Evolutionary conservation across 1,140 invertebrate species (phyloP), one percentile per base, ranked within the genome.

Genomic region (Metopolophium dirhodum): DNA sequence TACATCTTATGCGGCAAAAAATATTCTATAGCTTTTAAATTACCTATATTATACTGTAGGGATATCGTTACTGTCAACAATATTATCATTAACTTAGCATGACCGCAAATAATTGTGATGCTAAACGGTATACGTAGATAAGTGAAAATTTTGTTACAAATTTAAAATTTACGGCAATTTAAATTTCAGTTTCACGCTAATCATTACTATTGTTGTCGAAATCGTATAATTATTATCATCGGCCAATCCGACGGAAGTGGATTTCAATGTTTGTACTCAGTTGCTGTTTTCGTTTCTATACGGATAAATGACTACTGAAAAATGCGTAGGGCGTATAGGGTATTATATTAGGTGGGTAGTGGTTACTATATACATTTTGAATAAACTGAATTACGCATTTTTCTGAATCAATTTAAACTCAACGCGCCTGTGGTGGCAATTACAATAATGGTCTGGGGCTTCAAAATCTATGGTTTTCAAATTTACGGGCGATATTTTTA

Each of bases 361-460:
- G 2, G 2, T 23, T 54, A 54, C 18, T 54, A 54, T 4, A 47
- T 30, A 30, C 11, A 86, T 47, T 30, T 47, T 47, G 85, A 87
- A 87, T 87, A 87, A 87, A 41, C 83, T 2, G 41, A 85, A 85
- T 85, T 14, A 22, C 9, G 41, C 37, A 87, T 89, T 54, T 89
- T 51, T 35, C 49, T 23, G 49, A 51, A 89, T 37, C 87, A 37
- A 26, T 54, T 89, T 89, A 35, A 30, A 54, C n/a, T 54, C 49
- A 11, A 47, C n/a, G 47, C n/a, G 87, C 47, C 18, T 51, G 49
- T 89, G 49, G 87, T 54, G 87, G 87, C 87, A 89, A 89, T 89
- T 89, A 89, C 49, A 49, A 89, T 89, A 89, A 89, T 89, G 87
- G 87, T 37, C 9, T 9, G 22, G 49, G 87, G 49, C 49, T 89